Evolutionary conservation across 2,113 vertebrate species (phyloP), one percentile per base, ranked within the genome.

Genomic region (Chrysochloris asiatica): DNA sequence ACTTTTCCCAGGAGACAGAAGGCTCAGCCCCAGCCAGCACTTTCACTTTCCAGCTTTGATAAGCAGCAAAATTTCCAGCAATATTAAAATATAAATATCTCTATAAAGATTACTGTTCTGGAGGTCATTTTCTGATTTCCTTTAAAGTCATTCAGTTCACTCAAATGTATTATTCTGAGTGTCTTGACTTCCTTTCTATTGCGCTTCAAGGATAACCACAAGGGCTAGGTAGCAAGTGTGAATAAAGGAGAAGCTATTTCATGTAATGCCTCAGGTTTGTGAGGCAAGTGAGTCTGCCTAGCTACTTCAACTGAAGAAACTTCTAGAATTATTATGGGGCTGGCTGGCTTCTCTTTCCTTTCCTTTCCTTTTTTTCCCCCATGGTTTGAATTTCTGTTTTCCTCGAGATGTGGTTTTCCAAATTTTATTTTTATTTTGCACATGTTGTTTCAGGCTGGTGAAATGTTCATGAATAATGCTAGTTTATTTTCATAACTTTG

Each of bases 391-490:
- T 96, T 93, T 94, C 73, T 95, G 93, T 86, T 95, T 92, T 96
- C 54, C 90, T 77, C 93, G 85, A 95, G 93, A 96, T 78, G 83
- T 61, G 80, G 90, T 95, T 95, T 95, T 96, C 92, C 94, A 95
- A 96, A 96, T 96, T 96, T 95, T 96, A 97, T 96, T 97, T 96
- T 96, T 96, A 96, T 97, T 97, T 97, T 97, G 95, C 94, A 95
- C 95, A 96, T 96, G 95, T 96, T 96, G 93, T 93, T 96, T 97
- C 93, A 96, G 95, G 90, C 94, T 96, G 90, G 86, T 90, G 92
- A 97, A 96, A 88, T 92, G 93, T 95, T 97, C 95, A 96, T 96
- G 94, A 97, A 96, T 96, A 96, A 95, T 96, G 95, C 94, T 92
- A 95, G 94, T 94, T 96, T 95, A 96, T 96, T 97, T 96, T 96